Percentiles rank a stretch among this genome's conserved stretches.
These are phyloP conservation scores for Tipula unca DNA, from an alignment of 2,888 invertebrate species.

Conservation along the genomic window DNA sequence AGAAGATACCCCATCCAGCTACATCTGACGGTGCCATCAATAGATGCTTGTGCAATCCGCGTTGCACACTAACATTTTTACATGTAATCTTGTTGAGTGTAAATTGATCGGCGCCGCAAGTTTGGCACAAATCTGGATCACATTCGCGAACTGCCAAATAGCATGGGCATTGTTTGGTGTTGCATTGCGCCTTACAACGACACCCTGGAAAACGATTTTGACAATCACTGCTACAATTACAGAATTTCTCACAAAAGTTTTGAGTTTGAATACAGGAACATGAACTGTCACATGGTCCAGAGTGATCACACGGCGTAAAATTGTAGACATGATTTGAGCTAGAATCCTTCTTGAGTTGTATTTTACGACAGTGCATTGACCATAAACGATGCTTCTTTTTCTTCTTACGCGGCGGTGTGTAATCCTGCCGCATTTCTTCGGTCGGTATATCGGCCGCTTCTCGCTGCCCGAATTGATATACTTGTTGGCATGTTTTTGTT, in stretches of 20 bases:
- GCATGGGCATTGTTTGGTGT: constrained; percentile 98
- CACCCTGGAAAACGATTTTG: constrained; percentile 97
- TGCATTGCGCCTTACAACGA: constrained; percentile 96
- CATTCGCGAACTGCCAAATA: constrained; percentile 97
- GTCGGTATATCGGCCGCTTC: constrained; percentile 69
- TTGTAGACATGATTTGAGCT: constrained; percentile 76
- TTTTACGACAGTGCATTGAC: constrained; percentile 93
- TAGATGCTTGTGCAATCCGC: constrained; percentile 80
- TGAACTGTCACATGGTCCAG: constrained; percentile 80
- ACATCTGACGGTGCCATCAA: constrained; percentile 96
- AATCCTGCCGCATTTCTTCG: constrained; percentile 63
- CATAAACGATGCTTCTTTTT: constrained; percentile 91
- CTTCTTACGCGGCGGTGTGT: constrained; percentile 88
- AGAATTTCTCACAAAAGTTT: constrained; percentile 98
- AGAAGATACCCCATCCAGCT: constrained; percentile 98
- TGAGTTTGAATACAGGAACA: constrained; percentile 90
- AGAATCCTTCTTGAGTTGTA: constrained; percentile 85
- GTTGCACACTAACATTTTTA: constrained; percentile 88
- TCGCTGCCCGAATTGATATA: constrained; percentile 75
- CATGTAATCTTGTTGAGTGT: constrained; percentile 70
- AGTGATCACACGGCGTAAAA: constrained; percentile 94
- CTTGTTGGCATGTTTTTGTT: constrained; percentile 91
- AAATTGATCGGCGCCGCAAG: constrained; percentile 90
- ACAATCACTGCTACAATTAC: constrained; percentile 91
- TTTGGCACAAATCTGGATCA: constrained; percentile 94